Base-by-base conservation (phyloP, 2,113 vertebrate genomes). In the Tonatia bakeri region DNA sequence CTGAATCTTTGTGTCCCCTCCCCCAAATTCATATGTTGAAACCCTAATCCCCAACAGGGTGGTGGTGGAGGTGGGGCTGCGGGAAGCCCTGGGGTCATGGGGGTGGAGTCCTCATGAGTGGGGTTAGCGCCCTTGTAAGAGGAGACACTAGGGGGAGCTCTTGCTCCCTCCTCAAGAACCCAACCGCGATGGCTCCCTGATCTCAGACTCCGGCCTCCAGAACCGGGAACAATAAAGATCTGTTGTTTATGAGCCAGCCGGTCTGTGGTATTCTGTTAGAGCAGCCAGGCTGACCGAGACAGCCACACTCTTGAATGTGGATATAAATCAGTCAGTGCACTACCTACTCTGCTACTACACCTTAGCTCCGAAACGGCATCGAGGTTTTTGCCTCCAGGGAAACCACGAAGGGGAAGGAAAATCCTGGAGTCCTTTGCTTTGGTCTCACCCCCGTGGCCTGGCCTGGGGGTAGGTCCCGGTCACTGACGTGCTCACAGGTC, bases 301-400 rank as follows among this genome's bases (percentile, higher is more conserved):
- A 1, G n/a, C n/a, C 65, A 3, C 1, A 4, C 20, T 36, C 26
- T 38, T 72, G 69, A 36, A 33, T 4, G 5, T 36, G 38, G 45
- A 11, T 1, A 0, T 45, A 7, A 11, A 33, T 31, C 38, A 7
- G 31, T 17, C 31, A 13, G 5, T 40, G 7, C 16, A 1, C 13
- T 36, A 1, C 61, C 45, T 31, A 7, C 38, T 22, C 52, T 17
- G 36, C 52, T 24, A 26, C 50, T 22, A 22, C 77, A 5, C 43
- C 61, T 59, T 6, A 11, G 19, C 8, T 17, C 7, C 7, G 4
- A 36, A 14, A 4, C 6, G 72, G 54, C 26, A 1, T 7, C 3
- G 1, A 17, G n/a, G n/a, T 1, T 31, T 43, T 38, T 19, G 6
- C 65, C 11, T 11, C 80, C 22, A 10, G 16, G n/a, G 3, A 38